Base-by-base conservation (phyloP, 2,888 invertebrate genomes). In the Archips crataeganus region DNA sequence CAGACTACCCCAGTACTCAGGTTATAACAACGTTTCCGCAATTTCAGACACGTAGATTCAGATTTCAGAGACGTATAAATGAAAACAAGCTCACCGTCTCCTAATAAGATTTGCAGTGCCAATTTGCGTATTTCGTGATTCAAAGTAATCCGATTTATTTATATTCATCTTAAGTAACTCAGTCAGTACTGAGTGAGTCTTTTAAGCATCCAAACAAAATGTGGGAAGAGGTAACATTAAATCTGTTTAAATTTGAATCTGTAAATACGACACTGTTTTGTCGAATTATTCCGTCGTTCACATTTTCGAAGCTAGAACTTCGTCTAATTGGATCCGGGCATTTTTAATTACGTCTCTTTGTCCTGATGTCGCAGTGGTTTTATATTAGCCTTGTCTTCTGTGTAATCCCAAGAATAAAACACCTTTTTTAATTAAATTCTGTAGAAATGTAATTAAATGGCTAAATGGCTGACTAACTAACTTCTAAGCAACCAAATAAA, bases 61-160 rank as follows among this genome's bases (percentile, higher is more conserved):
- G 42, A 32, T 63, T 32, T 63, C 47, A n/a, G 63, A 13, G 47
- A 47, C 0, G 47, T 47, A 51, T 51, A 36, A 51, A 83, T 82
- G 83, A 82, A 83, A 85, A 87, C 84, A 87, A 82, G 84, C 80
- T 81, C 79, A 79, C 77, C 76, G 75, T 79, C n/a, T 76, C 79
- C 77, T 85, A 84, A 85, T 85, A 86, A 86, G 86, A 89, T 87
- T 88, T 85, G 87, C 86, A 81, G 82, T 79, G 85, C 86, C 87
- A 85, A 65, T 63, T 63, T 63, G 34, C 65, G 49, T 65, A 51
- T 65, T 65, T 51, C 65, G 65, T 51, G 51, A 65, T 51, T 65
- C 65, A 65, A 51, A 51, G 51, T 80, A 87, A 89, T 86, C 87
- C 85, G 84, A 87, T 88, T 86, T 86, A 84, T 70, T 34, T 75